Evolutionary conservation across 2,113 vertebrate species (phyloP).

Genomic region (Isurus oxyrinchus): DNA sequence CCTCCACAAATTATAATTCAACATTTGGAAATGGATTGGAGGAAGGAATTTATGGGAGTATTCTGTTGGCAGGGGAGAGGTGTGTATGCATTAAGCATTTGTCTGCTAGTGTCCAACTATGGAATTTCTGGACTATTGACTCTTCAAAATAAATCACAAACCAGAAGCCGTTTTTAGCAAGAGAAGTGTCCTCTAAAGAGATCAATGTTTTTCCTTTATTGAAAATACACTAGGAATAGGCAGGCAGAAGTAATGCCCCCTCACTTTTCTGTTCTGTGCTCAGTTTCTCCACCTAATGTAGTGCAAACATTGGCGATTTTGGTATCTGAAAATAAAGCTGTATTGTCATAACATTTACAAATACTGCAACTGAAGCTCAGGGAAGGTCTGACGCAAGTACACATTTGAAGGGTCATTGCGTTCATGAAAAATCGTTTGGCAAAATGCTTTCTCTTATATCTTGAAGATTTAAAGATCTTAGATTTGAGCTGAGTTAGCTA

Average conservation of each 20-base stretch:
- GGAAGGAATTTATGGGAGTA: background rate
- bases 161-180: background rate
- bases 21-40: background rate
- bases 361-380: background rate
- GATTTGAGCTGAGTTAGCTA: background rate
- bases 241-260: background rate
- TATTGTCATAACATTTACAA: background rate
- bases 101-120: background rate
- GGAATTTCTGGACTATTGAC: background rate
- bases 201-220: background rate
- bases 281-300: background rate
- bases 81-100: background rate
- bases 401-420: background rate
- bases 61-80: background rate
- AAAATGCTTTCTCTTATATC: background rate
- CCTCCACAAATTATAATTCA: background rate
- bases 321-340: background rate
- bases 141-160: background rate
- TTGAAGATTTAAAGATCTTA: background rate
- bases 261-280: background rate
- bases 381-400: background rate
- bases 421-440: background rate
- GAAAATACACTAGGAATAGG: background rate
- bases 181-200: background rate
- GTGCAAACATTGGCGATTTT: background rate